Conservation (phyloP, 2,113 vertebrate species). For the Oplegnathus fasciatus region DNA sequence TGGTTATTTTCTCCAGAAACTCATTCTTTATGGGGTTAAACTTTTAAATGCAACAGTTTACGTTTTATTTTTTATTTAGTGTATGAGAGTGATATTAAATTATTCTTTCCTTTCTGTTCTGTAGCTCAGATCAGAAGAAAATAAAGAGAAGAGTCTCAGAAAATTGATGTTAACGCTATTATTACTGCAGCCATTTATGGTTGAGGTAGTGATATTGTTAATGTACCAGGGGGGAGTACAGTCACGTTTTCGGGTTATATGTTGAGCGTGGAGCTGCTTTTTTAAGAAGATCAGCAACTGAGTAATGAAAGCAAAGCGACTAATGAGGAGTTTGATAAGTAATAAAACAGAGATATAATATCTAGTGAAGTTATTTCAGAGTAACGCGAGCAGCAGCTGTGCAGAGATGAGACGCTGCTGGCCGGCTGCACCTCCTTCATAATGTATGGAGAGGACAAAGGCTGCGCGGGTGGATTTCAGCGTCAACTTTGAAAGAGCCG, state of each 20-base stretch:
- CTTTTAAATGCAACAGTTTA: background rate
- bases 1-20: background rate
- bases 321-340: background rate
- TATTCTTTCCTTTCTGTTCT: background rate
- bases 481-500: constrained; percentile 74
- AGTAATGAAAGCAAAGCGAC: background rate
- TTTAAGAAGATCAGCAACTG: background rate
- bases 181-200: background rate
- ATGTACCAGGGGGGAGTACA: background rate
- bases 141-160: background rate
- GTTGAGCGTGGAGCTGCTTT: background rate
- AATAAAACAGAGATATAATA: background rate
- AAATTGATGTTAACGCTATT: background rate
- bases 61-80: too few species aligned
- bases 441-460: constrained; percentile 82
- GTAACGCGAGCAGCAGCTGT: constrained; percentile 52
- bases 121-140: background rate
- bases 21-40: background rate
- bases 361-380: constrained; percentile 42
- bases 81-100: background rate
- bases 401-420: constrained; percentile 55
- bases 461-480: constrained; percentile 78
- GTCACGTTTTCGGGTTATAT: background rate
- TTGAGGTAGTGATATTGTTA: background rate
- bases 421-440: constrained; percentile 82